Conservation (phyloP, 2,113 vertebrate species). For the Brachyhypopomus gauderio region DNA sequence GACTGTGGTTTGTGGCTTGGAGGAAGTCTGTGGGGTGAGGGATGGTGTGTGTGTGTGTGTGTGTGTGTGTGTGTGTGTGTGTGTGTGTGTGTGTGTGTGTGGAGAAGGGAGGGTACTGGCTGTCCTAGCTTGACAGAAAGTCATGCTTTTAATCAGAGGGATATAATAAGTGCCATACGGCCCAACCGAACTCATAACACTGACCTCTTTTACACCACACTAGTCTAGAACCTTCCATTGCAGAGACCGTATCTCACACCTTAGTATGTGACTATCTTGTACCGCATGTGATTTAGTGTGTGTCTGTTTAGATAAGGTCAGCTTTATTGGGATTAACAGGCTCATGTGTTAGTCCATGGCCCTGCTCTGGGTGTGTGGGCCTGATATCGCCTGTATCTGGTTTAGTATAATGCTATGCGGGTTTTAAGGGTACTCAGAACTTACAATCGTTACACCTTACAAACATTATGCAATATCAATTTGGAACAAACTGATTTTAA, state of each 20-base stretch:
- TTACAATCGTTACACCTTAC: constrained; percentile 41
- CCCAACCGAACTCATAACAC: constrained; percentile 48
- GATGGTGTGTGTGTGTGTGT: constrained; percentile 32
- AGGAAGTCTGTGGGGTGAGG: constrained; percentile 50
- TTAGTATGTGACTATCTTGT: not conserved
- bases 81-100: constrained; percentile 35
- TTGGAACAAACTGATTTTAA: constrained; percentile 49
- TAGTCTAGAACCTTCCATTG: constrained; percentile 45
- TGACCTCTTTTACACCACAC: constrained; percentile 61
- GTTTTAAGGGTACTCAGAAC: constrained; percentile 22
- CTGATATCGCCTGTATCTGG: constrained; percentile 16
- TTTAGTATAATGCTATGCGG: constrained; percentile 22
- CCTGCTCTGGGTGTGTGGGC: not conserved
- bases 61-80: constrained; percentile 41
- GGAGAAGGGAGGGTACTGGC: constrained; percentile 9
- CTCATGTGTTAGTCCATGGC: constrained; percentile 21
- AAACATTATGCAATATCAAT: constrained; percentile 54
- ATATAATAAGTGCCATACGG: constrained; percentile 81
- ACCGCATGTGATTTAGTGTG: constrained; percentile 52
- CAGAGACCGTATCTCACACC: constrained; percentile 56
- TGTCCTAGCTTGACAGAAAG: constrained; percentile 58
- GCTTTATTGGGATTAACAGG: constrained; percentile 72
- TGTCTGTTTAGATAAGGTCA: constrained; percentile 65
- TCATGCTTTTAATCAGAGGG: constrained; percentile 83
- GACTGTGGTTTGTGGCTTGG: constrained; percentile 81